phyloP scores from a whole-genome alignment of 2,888 invertebrate species.

The Watsonalla cultraria region DNA sequence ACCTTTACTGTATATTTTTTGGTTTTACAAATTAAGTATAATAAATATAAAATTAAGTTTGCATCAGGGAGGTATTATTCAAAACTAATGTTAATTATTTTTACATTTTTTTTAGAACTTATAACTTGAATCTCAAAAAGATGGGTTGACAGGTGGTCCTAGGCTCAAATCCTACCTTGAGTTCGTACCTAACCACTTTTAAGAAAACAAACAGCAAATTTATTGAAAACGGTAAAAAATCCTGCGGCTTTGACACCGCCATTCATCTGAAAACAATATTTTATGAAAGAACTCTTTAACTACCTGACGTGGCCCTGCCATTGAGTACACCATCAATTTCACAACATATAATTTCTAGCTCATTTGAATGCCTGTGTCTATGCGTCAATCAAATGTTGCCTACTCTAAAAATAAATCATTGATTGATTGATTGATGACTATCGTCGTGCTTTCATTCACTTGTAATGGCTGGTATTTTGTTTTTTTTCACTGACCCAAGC shows the following conservation, averaged over 20 bases:
- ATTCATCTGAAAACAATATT: neutral
- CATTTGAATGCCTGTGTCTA: conserved; percentile 70
- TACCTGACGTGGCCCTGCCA: neutral
- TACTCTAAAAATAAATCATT: conserved; percentile 47
- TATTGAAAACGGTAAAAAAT: neutral
- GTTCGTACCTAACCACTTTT: too few species aligned
- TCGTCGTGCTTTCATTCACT: conserved; percentile 53
- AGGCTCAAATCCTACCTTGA: too few species aligned
- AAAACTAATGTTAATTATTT: neutral
- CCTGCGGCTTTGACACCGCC: neutral
- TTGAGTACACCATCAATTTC: neutral
- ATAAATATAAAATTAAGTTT: too few species aligned
- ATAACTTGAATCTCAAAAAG: too few species aligned
- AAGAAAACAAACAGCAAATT: too few species aligned
- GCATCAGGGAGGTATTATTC: neutral
- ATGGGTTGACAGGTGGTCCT: too few species aligned
- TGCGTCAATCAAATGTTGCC: conserved; percentile 58
- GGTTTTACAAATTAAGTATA: too few species aligned
- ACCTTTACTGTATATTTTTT: too few species aligned
- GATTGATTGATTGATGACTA: conserved; percentile 63
- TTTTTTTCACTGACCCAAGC: conserved; percentile 16
- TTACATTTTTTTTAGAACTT: too few species aligned
- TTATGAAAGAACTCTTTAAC: neutral
- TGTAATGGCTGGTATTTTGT: conserved; percentile 16
- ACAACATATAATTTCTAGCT: conserved; percentile 36